phyloP scores from a whole-genome alignment of 2,888 invertebrate species.

The Dicyrtomina minuta region DNA sequence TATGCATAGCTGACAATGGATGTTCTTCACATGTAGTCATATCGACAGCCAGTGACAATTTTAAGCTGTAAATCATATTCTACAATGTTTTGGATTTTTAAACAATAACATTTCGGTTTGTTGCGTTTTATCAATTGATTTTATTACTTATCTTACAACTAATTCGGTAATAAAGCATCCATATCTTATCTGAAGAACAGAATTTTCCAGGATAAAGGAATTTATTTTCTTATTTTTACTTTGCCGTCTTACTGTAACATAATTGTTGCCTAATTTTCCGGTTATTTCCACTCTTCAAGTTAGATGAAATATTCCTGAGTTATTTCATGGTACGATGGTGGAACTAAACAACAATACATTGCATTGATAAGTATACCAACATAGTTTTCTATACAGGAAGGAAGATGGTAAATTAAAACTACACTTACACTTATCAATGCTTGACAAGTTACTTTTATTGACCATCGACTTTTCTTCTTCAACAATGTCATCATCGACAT shows the following conservation, averaged over 20 bases:
- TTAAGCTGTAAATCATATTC: neutral
- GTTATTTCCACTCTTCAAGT: neutral
- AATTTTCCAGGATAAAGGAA: too few species aligned
- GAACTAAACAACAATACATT: constrained; percentile 23
- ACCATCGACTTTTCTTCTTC: constrained; percentile 24
- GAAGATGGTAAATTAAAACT: too few species aligned
- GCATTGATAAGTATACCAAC: too few species aligned
- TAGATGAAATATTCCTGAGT: constrained; percentile 33
- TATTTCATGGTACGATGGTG: constrained; percentile 24
- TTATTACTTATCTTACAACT: neutral
- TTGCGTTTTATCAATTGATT: neutral
- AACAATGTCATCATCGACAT: constrained; percentile 26
- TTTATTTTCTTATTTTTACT: too few species aligned
- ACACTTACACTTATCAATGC: constrained; percentile 27
- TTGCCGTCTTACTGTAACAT: too few species aligned
- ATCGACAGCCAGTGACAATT: neutral
- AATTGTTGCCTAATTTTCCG: too few species aligned
- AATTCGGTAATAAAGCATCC: too few species aligned
- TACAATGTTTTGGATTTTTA: neutral
- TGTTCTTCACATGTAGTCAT: too few species aligned
- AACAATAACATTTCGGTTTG: too few species aligned
- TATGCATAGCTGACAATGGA: too few species aligned
- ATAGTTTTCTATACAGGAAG: too few species aligned
- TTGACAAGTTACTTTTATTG: neutral
- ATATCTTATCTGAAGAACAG: too few species aligned